Evolutionary conservation across 2,888 invertebrate genomes (phyloP).

Genomic region (Nomada hirtipes): DNA sequence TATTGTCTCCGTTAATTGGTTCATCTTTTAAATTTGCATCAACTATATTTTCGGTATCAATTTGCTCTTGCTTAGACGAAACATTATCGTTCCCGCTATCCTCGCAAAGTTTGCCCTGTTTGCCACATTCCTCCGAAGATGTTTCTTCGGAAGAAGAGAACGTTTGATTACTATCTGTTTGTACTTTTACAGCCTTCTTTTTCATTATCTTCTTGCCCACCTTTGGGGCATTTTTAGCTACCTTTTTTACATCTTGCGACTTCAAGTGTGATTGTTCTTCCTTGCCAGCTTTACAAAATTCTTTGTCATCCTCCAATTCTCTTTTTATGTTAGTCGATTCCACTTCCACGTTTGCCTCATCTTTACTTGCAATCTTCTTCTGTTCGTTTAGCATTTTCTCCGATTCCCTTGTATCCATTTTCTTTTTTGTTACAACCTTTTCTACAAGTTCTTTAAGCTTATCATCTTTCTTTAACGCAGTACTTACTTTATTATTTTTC

Average conservation of each 20-base stretch:
- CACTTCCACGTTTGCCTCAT: constrained; percentile 60
- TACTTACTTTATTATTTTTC: constrained; percentile 75
- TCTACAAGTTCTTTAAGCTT: constrained; percentile 78
- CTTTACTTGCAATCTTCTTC: constrained; percentile 69
- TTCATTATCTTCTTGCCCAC: constrained; percentile 70
- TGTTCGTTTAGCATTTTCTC: constrained; percentile 71
- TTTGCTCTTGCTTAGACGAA: constrained; percentile 70
- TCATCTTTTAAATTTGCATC: constrained; percentile 75
- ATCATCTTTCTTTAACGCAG: constrained; percentile 75
- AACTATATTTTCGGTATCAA: constrained; percentile 60
- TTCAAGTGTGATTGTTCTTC: constrained; percentile 64
- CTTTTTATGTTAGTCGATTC: constrained; percentile 75
- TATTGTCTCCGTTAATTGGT: constrained; percentile 64
- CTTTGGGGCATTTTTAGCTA: constrained; percentile 69
- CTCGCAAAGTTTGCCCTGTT: constrained; percentile 72
- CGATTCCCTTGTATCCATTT: constrained; percentile 72
- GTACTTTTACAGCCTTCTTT: constrained; percentile 71
- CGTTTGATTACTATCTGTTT: constrained; percentile 69
- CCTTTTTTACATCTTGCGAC: constrained; percentile 73
- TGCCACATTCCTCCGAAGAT: constrained; percentile 73
- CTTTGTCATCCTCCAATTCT: constrained; percentile 78
- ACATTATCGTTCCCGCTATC: constrained; percentile 63
- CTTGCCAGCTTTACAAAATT: constrained; percentile 65
- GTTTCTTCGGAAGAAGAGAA: constrained; percentile 51
- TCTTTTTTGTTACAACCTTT: constrained; percentile 76